These are phyloP conservation scores for Metalampra italica DNA, from an alignment of 2,888 invertebrate species.

Conservation along the genomic window DNA sequence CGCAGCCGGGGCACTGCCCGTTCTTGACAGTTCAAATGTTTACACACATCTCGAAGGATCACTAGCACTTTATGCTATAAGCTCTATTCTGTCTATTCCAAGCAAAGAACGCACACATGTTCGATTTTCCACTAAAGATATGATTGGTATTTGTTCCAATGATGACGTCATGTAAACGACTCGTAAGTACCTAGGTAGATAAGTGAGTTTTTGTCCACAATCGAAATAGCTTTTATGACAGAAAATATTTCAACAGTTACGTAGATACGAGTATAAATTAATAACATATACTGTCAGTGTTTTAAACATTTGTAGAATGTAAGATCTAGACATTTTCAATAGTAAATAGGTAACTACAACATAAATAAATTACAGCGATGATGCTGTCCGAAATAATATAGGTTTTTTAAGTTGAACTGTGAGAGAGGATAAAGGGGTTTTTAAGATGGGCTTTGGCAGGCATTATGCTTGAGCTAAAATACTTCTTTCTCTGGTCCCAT, in stretches of 20 bases:
- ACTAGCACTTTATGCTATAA: slow-evolving; percentile 22
- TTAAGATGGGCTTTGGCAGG: no score
- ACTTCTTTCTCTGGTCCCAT: no score
- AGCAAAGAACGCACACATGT: slow-evolving; percentile 16
- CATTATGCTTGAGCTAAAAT: no score
- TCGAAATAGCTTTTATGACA: background rate
- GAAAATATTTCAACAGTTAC: background rate
- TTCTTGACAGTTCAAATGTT: slow-evolving; percentile 79
- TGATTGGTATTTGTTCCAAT: background rate
- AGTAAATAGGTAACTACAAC: no score
- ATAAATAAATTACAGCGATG: no score
- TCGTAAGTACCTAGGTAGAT: background rate
- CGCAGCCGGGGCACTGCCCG: slow-evolving; percentile 70
- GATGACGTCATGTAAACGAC: background rate
- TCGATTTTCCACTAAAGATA: background rate
- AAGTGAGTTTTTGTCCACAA: background rate
- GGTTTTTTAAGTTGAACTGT: no score
- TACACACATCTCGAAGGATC: slow-evolving; percentile 67
- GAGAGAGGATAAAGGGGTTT: no score
- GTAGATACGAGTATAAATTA: no score
- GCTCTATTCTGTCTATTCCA: slow-evolving; percentile 38
- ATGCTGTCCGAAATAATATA: no score
- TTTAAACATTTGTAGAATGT: slow-evolving; percentile 6
- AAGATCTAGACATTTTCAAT: background rate
- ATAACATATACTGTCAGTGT: background rate